These are phyloP conservation scores for Leucopternis melanops DNA, from an alignment of 2,113 vertebrate genomes.

Conservation along the genomic window DNA sequence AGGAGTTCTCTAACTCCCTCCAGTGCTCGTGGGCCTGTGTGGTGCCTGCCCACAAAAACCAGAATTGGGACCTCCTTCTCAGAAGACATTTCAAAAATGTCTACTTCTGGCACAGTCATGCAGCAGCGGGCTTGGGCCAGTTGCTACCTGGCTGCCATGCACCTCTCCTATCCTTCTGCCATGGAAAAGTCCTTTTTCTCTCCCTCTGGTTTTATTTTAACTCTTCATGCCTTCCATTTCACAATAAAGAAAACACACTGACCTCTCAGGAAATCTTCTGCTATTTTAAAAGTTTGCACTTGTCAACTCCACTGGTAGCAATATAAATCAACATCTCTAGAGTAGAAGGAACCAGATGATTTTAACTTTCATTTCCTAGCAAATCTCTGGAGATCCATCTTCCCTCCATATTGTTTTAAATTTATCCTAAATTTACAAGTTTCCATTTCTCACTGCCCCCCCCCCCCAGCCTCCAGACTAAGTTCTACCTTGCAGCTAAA, in stretches of 20 bases:
- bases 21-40: accelerated
- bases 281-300: neutral
- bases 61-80: neutral
- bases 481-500: neutral
- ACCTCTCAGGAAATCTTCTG: neutral
- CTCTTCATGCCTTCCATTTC: neutral
- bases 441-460: neutral
- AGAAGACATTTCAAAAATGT: neutral
- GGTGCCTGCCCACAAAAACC: neutral
- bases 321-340: constrained; percentile 1
- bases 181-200: neutral
- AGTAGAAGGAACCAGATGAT: neutral
- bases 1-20: neutral
- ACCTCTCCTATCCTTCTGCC: neutral
- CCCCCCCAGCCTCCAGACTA: neutral
- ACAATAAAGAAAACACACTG: neutral
- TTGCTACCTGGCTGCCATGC: neutral
- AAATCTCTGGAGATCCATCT: neutral
- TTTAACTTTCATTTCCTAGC: constrained; percentile 48
- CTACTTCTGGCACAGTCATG: neutral
- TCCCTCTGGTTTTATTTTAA: neutral
- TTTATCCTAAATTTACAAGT: constrained; percentile 3
- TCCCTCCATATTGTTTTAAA: constrained; percentile 27
- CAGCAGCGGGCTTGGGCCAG: accelerated
- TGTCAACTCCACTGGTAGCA: neutral